Conservation (phyloP, 1,140 invertebrate species). For the Drosophila bocqueti region DNA sequence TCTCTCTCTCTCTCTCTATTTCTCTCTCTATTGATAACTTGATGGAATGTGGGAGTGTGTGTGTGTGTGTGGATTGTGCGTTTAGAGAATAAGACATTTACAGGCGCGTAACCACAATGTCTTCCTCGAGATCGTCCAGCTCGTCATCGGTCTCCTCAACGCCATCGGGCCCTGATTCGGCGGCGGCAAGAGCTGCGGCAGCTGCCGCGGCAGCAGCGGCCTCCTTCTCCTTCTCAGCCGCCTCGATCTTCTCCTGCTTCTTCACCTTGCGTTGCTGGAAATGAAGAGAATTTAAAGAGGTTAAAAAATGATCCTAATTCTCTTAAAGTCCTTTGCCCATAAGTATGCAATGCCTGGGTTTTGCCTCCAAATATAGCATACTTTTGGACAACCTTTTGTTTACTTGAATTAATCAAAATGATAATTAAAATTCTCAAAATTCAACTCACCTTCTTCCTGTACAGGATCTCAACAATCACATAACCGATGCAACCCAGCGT, state of each 20-base stretch:
- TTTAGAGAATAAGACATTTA: conserved; percentile 81
- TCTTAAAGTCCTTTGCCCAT: background rate
- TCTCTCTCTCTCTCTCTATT: background rate
- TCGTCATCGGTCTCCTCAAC: conserved; percentile 92
- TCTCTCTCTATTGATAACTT: conserved; percentile 28
- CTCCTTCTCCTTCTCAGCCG: conserved; percentile 85
- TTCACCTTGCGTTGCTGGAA: conserved; percentile 87
- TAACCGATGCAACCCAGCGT: conserved; percentile 93
- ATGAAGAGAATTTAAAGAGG: background rate
- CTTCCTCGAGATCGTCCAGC: conserved; percentile 93
- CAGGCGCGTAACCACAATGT: conserved; percentile 93
- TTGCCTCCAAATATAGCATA: background rate
- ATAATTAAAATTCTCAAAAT: no score
- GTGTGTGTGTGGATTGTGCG: conserved; percentile 3
- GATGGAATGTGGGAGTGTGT: conserved; percentile 25
- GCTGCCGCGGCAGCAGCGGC: conserved; percentile 73
- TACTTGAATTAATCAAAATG: no score
- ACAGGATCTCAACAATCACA: conserved; percentile 92
- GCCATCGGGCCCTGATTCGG: conserved; percentile 85
- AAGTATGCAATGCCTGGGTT: background rate
- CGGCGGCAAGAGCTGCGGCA: conserved; percentile 85
- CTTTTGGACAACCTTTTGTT: background rate
- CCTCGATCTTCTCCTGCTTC: conserved; percentile 88
- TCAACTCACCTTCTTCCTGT: conserved; percentile 89
- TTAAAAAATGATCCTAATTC: background rate